phyloP scores from a whole-genome alignment of 2,797 vertebrate species.

The Fundulus diaphanus region DNA sequence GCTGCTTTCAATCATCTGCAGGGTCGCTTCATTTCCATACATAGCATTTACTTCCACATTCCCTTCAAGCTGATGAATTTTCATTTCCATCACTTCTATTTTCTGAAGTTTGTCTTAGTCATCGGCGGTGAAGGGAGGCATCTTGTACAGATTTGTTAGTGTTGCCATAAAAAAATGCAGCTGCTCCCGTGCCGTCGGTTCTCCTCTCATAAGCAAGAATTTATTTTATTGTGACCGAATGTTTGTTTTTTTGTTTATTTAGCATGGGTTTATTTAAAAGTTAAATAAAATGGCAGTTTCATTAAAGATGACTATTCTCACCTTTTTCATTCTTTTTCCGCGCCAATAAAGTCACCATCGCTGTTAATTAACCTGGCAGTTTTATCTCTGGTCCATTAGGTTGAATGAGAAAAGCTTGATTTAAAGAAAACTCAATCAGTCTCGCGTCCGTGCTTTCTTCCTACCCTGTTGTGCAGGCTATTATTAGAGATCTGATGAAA shows the following conservation, averaged over 20 bases:
- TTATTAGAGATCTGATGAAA: conserved; percentile 53
- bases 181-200: too few relatives aligned
- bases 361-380: conserved; percentile 18
- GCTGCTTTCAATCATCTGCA: too few relatives aligned
- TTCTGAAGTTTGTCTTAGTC: too few relatives aligned
- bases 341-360: neutral
- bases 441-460: conserved; percentile 5
- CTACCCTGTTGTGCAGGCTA: conserved; percentile 26
- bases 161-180: too few relatives aligned
- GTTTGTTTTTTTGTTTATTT: neutral
- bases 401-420: conserved; percentile 31
- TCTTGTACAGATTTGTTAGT: too few relatives aligned
- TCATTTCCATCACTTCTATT: too few relatives aligned
- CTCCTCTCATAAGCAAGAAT: too few relatives aligned
- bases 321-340: neutral
- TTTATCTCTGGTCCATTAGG: conserved; percentile 39
- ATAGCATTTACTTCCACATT: too few relatives aligned
- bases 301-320: neutral
- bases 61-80: too few relatives aligned
- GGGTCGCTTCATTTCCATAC: too few relatives aligned
- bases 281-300: neutral
- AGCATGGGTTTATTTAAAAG: neutral
- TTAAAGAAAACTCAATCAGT: conserved; percentile 38
- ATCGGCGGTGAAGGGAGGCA: too few relatives aligned
- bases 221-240: neutral